Base-by-base conservation (phyloP, 2,888 invertebrate species). In the Plusia festucae region DNA sequence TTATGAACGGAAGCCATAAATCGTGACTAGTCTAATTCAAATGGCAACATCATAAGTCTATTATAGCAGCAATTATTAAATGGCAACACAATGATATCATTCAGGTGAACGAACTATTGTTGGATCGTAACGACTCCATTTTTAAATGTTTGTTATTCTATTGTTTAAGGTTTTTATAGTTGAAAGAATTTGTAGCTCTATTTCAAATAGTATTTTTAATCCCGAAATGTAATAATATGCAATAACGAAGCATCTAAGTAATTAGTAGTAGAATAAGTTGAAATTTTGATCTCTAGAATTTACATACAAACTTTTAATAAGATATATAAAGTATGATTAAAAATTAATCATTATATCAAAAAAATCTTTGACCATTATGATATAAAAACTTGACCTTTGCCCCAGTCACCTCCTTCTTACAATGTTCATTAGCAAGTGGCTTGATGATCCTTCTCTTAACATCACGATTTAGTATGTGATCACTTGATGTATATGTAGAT, bases 41-140 rank as follows among this genome's bases (percentile, higher is more conserved):
- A 18, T 64, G 60, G 46, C 40, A 58, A 66, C 60, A 54, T 53
- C 55, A 44, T 30, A 53, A 27, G 18, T 49, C 40, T 56, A 52
- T 34, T n/a, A 51, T 57, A 40, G 44, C 24, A 51, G 54, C 44
- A 32, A 57, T 49, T 64, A 54, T 65, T 65, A 64, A 70, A 73
- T 82, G 54, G 60, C 49, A 60, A 68, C 57, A 22, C 34, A 56
- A 71, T 79, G 82, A 79, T 79, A 77, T 79, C 82, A 79, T 66
- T 40, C 32, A 11, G 74, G 74, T 79, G 65, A 79, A 77, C 44
- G 81, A 74, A 80, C 81, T 73, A n/a, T 27, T 58, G 52, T 20
- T 20, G 49, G 27, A 53, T 55, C 44, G 34, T n/a, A 9, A 57
- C 16, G 40, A 64, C 13, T 13, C 63, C 32, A 60, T 62, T 59